These are phyloP conservation scores for Vollenhovia emeryi DNA, from an alignment of 1,140 invertebrate species.

Conservation along the genomic window DNA sequence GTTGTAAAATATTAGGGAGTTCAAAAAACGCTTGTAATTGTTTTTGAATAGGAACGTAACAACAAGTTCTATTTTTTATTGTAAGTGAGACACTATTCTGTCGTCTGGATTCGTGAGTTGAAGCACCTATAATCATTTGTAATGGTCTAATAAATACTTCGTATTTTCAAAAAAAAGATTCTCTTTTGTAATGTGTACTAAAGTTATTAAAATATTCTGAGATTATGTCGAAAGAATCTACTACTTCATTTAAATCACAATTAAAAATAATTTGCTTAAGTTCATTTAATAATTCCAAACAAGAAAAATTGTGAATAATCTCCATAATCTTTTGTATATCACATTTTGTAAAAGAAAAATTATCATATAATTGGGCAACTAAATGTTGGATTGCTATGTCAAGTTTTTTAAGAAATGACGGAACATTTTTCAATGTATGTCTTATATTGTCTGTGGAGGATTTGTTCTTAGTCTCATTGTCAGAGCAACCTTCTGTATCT, in stretches of 20 bases:
- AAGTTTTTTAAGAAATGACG: neutral
- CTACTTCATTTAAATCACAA: neutral
- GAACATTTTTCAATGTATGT: neutral
- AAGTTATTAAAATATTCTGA: neutral
- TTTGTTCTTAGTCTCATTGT: too few relatives aligned
- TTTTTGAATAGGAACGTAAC: too few relatives aligned
- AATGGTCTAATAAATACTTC: too few relatives aligned
- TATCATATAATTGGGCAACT: conserved; percentile 6
- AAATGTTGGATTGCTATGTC: neutral
- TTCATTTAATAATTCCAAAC: neutral
- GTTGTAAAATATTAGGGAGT: too few relatives aligned
- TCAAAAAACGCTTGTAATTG: too few relatives aligned
- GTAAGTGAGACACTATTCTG: neutral
- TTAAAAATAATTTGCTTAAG: conserved; percentile 10
- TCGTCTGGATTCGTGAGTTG: neutral
- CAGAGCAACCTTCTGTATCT: neutral
- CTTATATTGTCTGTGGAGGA: neutral
- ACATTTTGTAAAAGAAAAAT: neutral
- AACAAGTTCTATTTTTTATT: too few relatives aligned
- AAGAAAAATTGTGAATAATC: neutral
- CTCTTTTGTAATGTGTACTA: too few relatives aligned
- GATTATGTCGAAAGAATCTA: conserved; percentile 2
- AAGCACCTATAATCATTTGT: neutral
- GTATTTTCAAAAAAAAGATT: too few relatives aligned
- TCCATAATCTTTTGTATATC: neutral